Percentiles rank a stretch among this genome's conserved stretches.
Evolutionary conservation across 2,888 invertebrate genomes (phyloP).

Genomic region (Ectemnius continuus): DNA sequence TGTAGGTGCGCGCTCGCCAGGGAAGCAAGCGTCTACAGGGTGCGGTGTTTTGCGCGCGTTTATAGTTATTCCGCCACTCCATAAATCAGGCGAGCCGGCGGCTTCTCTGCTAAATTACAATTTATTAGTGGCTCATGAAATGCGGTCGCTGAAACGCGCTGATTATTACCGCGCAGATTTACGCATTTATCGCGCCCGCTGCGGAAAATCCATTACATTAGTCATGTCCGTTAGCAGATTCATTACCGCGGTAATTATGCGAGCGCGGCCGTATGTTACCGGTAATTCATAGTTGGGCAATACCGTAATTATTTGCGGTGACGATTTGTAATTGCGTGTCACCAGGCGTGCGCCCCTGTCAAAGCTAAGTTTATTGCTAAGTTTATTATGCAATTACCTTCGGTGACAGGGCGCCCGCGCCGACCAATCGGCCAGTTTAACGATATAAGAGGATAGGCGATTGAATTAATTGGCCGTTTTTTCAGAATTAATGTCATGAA

Average conservation of each 20-base stretch:
- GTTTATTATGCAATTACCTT: slow-evolving; percentile 14
- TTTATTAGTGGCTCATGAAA: slow-evolving; percentile 31
- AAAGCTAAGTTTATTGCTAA: slow-evolving; percentile 24
- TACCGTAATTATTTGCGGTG: slow-evolving; percentile 54
- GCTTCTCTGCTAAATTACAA: slow-evolving; percentile 30
- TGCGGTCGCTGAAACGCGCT: slow-evolving; percentile 42
- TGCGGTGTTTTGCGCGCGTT: too few species aligned
- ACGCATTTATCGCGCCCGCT: slow-evolving; percentile 52
- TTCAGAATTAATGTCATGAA: too few species aligned
- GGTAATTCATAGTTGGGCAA: slow-evolving; percentile 49
- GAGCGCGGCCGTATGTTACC: slow-evolving; percentile 49
- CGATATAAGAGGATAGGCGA: too few species aligned
- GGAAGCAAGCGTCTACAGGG: too few species aligned
- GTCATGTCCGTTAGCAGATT: slow-evolving; percentile 50
- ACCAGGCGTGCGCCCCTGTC: slow-evolving; percentile 32
- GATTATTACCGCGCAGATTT: slow-evolving; percentile 57
- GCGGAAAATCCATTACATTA: slow-evolving; percentile 52
- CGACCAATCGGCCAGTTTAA: too few species aligned
- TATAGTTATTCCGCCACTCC: not conserved
- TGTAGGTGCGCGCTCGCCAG: too few species aligned
- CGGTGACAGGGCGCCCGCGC: not conserved
- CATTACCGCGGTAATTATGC: slow-evolving; percentile 56
- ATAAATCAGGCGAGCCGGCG: slow-evolving; percentile 24
- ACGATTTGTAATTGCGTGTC: slow-evolving; percentile 41
- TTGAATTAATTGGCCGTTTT: too few species aligned